phyloP scores from a whole-genome alignment of 1,140 invertebrate genomes.

The Periplaneta americana region DNA sequence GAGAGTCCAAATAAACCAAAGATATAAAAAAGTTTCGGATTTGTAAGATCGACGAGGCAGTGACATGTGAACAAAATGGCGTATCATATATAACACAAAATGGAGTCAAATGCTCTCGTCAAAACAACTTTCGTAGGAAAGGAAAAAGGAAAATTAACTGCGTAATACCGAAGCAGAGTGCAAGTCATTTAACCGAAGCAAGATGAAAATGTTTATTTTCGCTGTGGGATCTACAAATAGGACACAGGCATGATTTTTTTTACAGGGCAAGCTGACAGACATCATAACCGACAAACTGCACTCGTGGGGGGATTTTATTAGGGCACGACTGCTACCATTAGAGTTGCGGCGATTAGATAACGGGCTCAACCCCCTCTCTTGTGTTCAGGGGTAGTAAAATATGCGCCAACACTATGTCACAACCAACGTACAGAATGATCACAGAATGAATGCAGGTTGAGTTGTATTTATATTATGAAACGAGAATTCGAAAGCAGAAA shows the following conservation, averaged over 20 bases:
- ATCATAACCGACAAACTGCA: neutral
- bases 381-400: no score
- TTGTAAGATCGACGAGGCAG: no score
- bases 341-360: neutral
- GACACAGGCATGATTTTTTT: neutral
- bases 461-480: no score
- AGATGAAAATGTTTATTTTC: neutral
- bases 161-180: neutral
- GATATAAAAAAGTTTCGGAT: neutral
- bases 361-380: neutral
- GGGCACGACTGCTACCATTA: neutral
- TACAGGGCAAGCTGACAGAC: neutral
- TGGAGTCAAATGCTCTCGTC: neutral
- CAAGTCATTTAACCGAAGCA: neutral
- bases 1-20: neutral
- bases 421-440: no score
- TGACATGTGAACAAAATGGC: neutral
- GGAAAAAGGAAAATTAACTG: neutral
- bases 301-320: neutral
- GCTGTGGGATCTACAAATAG: neutral
- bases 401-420: no score
- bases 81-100: neutral
- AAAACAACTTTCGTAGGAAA: neutral
- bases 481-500: no score
- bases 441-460: no score